A percentile compares a stretch with the other conserved stretches of the same genome.
These are phyloP conservation scores for Nemoura dubitans DNA, from an alignment of 2,888 invertebrate species.

Conservation along the genomic window DNA sequence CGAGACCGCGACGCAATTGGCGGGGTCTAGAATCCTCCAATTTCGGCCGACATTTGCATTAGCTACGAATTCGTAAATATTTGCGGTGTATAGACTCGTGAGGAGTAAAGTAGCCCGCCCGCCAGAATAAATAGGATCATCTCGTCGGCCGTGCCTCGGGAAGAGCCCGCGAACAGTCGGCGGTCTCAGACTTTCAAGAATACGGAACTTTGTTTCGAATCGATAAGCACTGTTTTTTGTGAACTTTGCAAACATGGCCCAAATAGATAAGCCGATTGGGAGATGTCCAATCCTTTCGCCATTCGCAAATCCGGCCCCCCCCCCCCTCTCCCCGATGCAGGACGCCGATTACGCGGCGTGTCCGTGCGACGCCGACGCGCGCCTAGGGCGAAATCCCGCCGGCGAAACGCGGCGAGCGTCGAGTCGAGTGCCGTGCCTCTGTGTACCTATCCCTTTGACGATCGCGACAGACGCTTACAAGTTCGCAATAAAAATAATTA, in stretches of 20 bases:
- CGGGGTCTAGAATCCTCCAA: background rate
- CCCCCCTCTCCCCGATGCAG: too few species aligned
- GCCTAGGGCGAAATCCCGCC: too few species aligned
- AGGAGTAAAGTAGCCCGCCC: background rate
- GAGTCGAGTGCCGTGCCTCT: too few species aligned
- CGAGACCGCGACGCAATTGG: background rate
- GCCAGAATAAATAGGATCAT: background rate
- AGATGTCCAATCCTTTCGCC: background rate
- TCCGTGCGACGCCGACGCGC: too few species aligned
- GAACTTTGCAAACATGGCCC: conserved; percentile 12
- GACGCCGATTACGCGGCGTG: too few species aligned
- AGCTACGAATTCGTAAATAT: background rate
- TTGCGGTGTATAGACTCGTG: background rate
- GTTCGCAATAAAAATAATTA: too few species aligned
- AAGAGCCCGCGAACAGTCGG: background rate
- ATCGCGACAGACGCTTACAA: too few species aligned
- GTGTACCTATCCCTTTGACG: too few species aligned
- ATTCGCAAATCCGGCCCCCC: too few species aligned
- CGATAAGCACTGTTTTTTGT: background rate
- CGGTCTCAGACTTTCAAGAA: background rate
- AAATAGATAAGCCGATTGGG: conserved; percentile 12
- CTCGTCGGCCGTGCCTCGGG: background rate
- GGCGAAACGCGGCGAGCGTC: too few species aligned
- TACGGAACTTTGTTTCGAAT: background rate
- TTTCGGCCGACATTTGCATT: background rate